phyloP scores from a whole-genome alignment of 2,113 vertebrate genomes.

The Chionis minor region DNA sequence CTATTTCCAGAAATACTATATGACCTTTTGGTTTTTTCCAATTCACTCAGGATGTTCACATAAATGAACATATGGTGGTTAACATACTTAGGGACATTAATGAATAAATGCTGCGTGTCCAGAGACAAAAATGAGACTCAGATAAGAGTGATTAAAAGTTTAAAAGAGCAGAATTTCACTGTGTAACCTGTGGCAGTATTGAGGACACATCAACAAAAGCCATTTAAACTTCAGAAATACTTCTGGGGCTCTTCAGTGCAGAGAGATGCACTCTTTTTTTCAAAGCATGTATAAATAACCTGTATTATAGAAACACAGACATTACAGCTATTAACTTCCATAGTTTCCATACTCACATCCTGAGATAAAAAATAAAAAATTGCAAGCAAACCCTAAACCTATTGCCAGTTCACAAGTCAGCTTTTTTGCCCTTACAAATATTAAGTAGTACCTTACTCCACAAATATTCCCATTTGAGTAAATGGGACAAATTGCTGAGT shows the following conservation, averaged over 20 bases:
- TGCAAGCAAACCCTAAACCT: background rate
- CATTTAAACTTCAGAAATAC: background rate
- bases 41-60: background rate
- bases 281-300: background rate
- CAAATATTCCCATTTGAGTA: slow-evolving; percentile 9
- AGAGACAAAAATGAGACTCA: slow-evolving; percentile 27
- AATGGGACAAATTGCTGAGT: slow-evolving; percentile 16
- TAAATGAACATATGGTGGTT: slow-evolving; percentile 15
- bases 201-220: background rate
- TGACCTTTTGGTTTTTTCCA: background rate
- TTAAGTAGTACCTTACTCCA: slow-evolving; percentile 1
- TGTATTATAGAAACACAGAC: background rate
- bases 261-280: background rate
- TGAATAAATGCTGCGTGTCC: background rate
- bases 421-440: background rate
- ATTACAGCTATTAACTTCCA: background rate
- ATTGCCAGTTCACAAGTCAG: background rate
- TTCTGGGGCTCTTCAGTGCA: background rate
- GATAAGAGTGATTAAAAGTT: background rate
- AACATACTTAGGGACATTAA: background rate
- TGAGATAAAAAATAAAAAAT: background rate
- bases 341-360: background rate
- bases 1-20: background rate
- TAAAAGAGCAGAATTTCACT: slow-evolving; percentile 13
- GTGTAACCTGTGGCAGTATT: background rate